Conservation (phyloP, 2,113 vertebrate genomes). For the Riparia riparia region DNA sequence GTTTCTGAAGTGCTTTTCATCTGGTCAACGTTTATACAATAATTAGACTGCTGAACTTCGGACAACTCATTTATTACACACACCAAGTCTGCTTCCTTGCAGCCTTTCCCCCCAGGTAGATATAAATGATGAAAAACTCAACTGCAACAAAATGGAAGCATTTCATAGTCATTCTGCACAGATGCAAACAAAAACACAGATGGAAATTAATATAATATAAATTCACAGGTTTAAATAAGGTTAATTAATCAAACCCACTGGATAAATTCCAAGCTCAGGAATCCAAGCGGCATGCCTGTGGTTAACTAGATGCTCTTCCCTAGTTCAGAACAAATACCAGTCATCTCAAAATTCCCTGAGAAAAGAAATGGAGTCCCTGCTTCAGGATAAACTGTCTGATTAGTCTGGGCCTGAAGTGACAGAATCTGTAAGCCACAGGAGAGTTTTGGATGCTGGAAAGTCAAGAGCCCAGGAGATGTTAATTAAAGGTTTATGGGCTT, state of each 20-base stretch:
- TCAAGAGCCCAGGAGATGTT: not conserved
- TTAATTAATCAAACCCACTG: constrained; percentile 8
- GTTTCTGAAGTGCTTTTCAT: not conserved
- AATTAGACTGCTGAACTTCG: constrained; percentile 13
- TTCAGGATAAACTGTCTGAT: not conserved
- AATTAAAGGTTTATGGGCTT: not conserved
- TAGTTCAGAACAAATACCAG: not conserved
- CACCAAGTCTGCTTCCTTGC: not conserved
- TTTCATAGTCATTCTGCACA: constrained; percentile 16
- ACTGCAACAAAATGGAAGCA: constrained; percentile 36
- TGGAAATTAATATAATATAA: constrained; percentile 38
- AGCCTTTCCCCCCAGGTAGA: constrained; percentile 6
- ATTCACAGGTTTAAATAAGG: constrained; percentile 23
- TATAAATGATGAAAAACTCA: not conserved
- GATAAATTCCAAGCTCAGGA: constrained; percentile 13
- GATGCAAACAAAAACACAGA: constrained; percentile 40
- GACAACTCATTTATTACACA: constrained; percentile 7
- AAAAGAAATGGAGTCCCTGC: not conserved
- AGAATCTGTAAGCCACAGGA: not conserved
- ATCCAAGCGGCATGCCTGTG: constrained; percentile 42
- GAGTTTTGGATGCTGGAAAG: not conserved
- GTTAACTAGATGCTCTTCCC: not conserved
- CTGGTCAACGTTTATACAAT: not conserved
- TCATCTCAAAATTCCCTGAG: constrained; percentile 15
- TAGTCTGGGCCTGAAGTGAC: not conserved